These are phyloP conservation scores for Lagenorhynchus albirostris DNA, from an alignment of 2,113 vertebrate species.

Conservation along the genomic window DNA sequence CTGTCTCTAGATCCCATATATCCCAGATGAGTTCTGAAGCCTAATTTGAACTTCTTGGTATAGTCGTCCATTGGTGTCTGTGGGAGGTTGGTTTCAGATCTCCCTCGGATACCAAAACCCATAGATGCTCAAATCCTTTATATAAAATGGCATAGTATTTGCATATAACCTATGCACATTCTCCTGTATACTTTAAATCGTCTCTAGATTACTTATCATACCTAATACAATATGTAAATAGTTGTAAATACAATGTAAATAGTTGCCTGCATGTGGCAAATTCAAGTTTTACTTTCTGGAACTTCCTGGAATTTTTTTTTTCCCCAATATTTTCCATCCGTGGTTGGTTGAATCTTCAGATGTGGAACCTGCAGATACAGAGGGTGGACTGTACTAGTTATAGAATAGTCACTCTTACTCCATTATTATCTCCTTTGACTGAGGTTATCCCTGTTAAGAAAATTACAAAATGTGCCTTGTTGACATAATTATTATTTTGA, in stretches of 20 bases:
- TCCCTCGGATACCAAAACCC: neutral
- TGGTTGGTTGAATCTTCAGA: neutral
- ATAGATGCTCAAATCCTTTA: neutral
- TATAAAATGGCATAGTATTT: neutral
- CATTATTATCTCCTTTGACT: neutral
- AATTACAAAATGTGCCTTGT: neutral
- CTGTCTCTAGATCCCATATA: neutral
- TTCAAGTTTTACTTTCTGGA: neutral
- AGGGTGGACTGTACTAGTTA: neutral
- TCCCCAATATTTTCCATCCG: neutral
- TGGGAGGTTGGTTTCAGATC: neutral
- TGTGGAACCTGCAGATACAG: neutral
- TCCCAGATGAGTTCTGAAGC: neutral
- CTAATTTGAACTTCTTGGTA: neutral
- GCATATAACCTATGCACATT: neutral
- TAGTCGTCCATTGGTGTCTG: neutral
- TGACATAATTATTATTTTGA: neutral
- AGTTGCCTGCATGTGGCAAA: neutral
- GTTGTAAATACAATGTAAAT: neutral
- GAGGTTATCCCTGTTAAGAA: neutral
- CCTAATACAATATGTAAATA: neutral
- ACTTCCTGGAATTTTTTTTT: neutral
- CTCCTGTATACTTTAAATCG: neutral
- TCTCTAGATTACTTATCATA: neutral
- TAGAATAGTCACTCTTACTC: neutral